Conservation (phyloP, 2,797 vertebrate genomes). For the Gallinago solitaria region DNA sequence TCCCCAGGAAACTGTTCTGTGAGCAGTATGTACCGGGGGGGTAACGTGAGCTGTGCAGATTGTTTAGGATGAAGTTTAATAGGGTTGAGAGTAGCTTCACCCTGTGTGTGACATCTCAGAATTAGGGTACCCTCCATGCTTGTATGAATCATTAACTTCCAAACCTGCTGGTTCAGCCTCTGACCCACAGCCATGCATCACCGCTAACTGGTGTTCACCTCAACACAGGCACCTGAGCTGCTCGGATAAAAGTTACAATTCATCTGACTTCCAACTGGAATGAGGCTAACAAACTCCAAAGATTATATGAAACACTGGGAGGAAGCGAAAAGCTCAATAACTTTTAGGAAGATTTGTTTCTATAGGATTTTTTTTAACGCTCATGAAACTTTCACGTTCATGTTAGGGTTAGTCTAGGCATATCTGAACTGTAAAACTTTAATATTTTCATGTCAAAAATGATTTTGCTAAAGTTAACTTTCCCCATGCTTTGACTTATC, state of each 20-base stretch:
- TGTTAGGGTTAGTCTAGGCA: conserved; percentile 42
- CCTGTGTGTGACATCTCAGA: conserved; percentile 12
- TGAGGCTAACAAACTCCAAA: neutral
- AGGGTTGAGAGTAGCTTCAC: neutral
- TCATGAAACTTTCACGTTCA: conserved; percentile 45
- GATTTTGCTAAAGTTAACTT: conserved; percentile 80
- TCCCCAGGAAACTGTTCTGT: neutral
- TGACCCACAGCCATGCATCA: conserved; percentile 56
- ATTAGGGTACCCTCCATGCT: conserved; percentile 16
- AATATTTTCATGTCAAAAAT: conserved; percentile 73
- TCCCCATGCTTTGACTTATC: conserved; percentile 76
- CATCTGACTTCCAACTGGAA: conserved; percentile 26
- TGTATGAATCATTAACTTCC: conserved; percentile 64
- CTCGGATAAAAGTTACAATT: neutral
- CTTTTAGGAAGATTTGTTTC: conserved; percentile 40
- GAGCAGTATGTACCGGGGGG: rapidly evolving
- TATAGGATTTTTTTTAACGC: conserved; percentile 1
- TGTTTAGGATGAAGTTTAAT: neutral
- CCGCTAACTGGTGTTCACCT: neutral
- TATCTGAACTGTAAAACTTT: conserved; percentile 73
- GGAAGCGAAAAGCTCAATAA: conserved; percentile 1
- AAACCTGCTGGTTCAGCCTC: conserved; percentile 39
- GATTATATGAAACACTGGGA: conserved; percentile 4
- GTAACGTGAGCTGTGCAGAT: neutral
- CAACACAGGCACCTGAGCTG: neutral